Evolutionary conservation across 1,140 invertebrate genomes (phyloP), one percentile per base, ranked within the genome.

Genomic region (Neodiprion virginianus): DNA sequence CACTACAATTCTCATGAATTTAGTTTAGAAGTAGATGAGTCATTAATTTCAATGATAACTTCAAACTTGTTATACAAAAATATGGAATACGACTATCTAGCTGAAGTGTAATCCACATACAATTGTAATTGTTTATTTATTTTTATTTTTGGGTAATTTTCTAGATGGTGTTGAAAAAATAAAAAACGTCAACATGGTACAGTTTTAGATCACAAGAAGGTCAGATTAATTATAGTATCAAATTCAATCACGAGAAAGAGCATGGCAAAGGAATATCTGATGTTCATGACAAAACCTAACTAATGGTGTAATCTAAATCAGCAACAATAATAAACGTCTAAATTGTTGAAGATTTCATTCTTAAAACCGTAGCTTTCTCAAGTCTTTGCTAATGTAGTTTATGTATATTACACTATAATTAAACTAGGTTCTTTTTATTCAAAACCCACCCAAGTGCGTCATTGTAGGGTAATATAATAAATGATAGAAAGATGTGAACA

Each of bases 401-500:
- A 69, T 11, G 21, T 69, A 69, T 69, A 69, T 69, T 69, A 21
- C 67, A 69, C n/a, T 69, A 76, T 80, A 80, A 78, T 78, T 78
- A 78, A 66, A 69, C 75, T 74, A 71, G 73, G 69, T 79, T 72
- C n/a, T 61, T 61, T 66, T 23, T 66, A 70, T 49, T 48, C 8
- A 50, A 70, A 77, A 80, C 78, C 77, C 74, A 78, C 75, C 77
- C 40, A 75, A 80, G 75, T 81, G 77, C 81, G 78, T 81, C 74
- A 74, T 67, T 71, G 74, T 78, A 77, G 77, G 77, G 80, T 81
- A 80, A 82, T 80, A 82, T 74, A 40, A 78, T 77, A 84, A 84
- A 83, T 83, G 79, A 84, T 82, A 81, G 79, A 85, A 82, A 78
- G 78, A 75, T 79, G 80, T 78, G 79, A 85, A 83, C 83, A 79